phyloP scores from a whole-genome alignment of 2,113 vertebrate genomes.

The Eublepharis macularius region DNA sequence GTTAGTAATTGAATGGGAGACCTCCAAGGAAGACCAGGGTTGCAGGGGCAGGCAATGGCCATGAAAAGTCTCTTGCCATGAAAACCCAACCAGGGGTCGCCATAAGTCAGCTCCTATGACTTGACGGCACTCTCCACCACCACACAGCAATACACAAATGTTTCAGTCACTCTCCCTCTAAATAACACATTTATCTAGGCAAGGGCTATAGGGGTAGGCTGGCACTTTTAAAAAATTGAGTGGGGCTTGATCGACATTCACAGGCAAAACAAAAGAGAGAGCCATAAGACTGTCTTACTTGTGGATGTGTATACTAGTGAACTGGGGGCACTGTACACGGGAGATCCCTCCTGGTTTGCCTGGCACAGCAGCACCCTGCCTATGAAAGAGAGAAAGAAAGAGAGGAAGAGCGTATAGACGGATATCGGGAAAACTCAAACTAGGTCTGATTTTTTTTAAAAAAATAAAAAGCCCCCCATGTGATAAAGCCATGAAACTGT shows the following conservation, averaged over 20 bases:
- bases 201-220: slow-evolving; percentile 20
- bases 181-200: slow-evolving; percentile 32
- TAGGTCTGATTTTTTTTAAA: slow-evolving; percentile 34
- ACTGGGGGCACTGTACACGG: slow-evolving; percentile 84
- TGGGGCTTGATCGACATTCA: slow-evolving; percentile 47
- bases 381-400: slow-evolving; percentile 74
- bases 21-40: no score
- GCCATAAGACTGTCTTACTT: slow-evolving; percentile 77
- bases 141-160: not conserved
- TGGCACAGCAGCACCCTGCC: slow-evolving; percentile 85
- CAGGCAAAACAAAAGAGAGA: slow-evolving; percentile 66
- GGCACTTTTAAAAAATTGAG: not conserved
- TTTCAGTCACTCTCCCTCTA: slow-evolving; percentile 28
- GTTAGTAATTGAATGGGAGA: no score
- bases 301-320: slow-evolving; percentile 86
- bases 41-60: no score
- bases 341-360: slow-evolving; percentile 84
- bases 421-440: slow-evolving; percentile 64
- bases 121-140: no score
- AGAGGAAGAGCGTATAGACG: slow-evolving; percentile 63
- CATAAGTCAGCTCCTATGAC: no score
- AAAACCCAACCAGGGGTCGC: no score
- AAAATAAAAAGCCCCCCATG: not conserved
- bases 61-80: no score
- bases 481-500: slow-evolving; percentile 38